Evolutionary conservation across 64 coral and sea anemone species (phyloP).

Genomic region (Stichodactyla mertensii): DNA sequence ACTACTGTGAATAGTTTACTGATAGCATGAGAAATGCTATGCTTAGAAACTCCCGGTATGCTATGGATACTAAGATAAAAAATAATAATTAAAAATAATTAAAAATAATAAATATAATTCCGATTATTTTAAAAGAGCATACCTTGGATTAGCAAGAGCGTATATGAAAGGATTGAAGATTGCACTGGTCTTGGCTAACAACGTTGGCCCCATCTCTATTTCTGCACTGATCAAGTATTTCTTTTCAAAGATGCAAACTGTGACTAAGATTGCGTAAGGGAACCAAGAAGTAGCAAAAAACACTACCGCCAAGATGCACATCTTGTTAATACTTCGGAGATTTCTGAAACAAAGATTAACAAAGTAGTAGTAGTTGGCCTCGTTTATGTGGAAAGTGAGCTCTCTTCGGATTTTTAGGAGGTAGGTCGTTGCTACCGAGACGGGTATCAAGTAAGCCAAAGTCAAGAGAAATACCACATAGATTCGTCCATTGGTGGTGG

Average conservation of each 20-base stretch:
- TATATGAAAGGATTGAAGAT: constrained; percentile 11
- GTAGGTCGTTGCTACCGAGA: neutral
- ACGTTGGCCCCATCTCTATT: neutral
- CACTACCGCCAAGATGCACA: neutral
- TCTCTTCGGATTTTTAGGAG: neutral
- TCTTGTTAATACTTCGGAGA: neutral
- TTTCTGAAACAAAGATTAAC: neutral
- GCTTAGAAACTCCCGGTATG: too few relatives aligned
- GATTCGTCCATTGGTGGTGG: neutral
- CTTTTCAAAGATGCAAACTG: neutral
- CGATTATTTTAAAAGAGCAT: neutral
- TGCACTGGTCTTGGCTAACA: constrained; percentile 1
- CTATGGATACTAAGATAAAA: too few relatives aligned
- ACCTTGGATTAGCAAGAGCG: constrained; percentile 12
- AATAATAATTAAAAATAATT: too few relatives aligned
- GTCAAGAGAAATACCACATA: neutral
- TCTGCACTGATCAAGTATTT: neutral
- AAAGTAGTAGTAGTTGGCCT: neutral
- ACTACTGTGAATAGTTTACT: too few relatives aligned
- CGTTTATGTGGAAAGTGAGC: neutral
- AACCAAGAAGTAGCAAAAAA: constrained; percentile 1
- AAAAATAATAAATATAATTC: too few relatives aligned
- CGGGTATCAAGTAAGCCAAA: neutral
- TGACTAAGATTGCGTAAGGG: neutral
- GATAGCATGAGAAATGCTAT: too few relatives aligned